phyloP scores from a whole-genome alignment of 2,797 vertebrate species.

The Phaenicophaeus curvirostris region DNA sequence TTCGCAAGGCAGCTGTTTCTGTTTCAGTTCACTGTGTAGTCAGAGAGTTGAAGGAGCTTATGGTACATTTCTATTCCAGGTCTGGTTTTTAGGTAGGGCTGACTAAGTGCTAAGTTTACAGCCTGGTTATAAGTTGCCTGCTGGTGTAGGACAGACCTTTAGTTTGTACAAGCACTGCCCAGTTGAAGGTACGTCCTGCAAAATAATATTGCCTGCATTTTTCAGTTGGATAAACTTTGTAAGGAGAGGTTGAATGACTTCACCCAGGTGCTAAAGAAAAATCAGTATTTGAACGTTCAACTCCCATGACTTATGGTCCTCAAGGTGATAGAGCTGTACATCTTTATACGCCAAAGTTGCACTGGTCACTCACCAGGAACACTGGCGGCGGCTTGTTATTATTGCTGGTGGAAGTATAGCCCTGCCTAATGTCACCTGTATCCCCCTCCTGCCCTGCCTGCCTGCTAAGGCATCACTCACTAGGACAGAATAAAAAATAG shows the following conservation, averaged over 20 bases:
- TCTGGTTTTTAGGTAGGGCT: background rate
- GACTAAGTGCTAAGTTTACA: background rate
- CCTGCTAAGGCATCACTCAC: background rate
- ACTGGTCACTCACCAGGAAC: background rate
- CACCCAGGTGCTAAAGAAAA: background rate
- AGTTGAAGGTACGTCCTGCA: background rate
- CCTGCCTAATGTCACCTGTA: background rate
- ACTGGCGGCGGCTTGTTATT: background rate
- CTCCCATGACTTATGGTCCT: background rate
- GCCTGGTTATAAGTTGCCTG: background rate
- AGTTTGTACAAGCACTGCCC: background rate
- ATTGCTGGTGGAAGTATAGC: background rate
- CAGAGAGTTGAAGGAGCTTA: background rate
- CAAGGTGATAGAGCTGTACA: background rate
- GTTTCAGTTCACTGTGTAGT: background rate
- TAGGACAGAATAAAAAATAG: background rate
- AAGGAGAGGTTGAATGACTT: background rate
- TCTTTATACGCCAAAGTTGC: background rate
- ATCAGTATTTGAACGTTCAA: background rate
- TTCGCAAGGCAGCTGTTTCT: background rate
- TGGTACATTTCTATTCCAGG: background rate
- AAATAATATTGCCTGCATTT: background rate
- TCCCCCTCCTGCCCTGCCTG: background rate
- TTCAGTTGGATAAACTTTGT: conserved; percentile 7
- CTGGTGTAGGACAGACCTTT: background rate